Evolutionary conservation across 2,113 vertebrate genomes (phyloP), one percentile per base, ranked within the genome.

Genomic region (Cryptomyrus ogoouensis): DNA sequence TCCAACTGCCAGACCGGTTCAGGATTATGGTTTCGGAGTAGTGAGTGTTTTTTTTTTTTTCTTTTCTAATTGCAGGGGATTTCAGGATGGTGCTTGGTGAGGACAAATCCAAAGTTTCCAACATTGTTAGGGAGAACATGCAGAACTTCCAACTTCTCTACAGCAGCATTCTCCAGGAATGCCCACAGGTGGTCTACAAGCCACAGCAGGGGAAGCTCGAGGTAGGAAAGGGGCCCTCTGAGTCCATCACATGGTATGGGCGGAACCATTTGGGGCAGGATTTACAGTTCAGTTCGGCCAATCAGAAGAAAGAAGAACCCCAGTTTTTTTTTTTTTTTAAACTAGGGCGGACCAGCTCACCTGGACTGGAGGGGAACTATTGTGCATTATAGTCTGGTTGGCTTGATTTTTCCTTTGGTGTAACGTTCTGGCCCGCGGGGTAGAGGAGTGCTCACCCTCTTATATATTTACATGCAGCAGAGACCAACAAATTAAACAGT

Each of bases 81-180:
- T 99, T 99, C 93, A 95, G 98, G 90, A 99, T 99, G 98, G 92
- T 99, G 89, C 91, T 99, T 87, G 98, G 98, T 92, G 98, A 99
- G 92, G 98, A 99, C 93, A 97, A 96, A 94, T 92, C 91, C 6
- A 99, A 99, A 91, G 97, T 99, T 89, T 92, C 95, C 92, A 99
- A 99, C 91, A 98, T 99, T 0, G 98, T 99, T 91, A 97, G 94
- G 83, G 96, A 97, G 91, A 99, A 97, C 91, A 49, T 98, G 87
- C 91, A 95, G 19, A 96, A 98, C 92, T 99, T 99, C 90, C 96
- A 96, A 74, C 96, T 96, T 91, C 95, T 99, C 3, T 99, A 99
- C 88, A 96, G 94, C 93, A 93, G 93, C 92, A 98, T 99, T 89
- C 93, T 99, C 0, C 96, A 95, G 90, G 96, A 98, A 92, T 97